Evolutionary conservation across 2,113 vertebrate species (phyloP).

Genomic region (Semnopithecus entellus): DNA sequence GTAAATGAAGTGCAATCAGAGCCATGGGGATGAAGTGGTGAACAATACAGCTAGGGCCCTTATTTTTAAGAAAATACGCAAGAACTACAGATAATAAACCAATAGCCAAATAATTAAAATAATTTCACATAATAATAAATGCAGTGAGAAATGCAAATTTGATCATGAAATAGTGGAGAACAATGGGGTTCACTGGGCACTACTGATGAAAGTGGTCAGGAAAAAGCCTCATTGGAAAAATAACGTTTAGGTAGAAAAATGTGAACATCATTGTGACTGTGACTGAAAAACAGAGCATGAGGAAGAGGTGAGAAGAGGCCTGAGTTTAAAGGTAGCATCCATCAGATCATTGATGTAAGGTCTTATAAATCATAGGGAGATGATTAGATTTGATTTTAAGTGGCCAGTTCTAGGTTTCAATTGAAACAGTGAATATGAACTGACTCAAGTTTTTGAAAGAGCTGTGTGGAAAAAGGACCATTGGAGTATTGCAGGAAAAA

Average conservation of each 20-base stretch:
- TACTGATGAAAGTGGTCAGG: neutral
- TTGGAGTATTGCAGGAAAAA: too few species aligned
- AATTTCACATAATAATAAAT: neutral
- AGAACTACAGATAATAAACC: neutral
- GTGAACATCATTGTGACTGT: neutral
- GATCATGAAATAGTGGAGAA: neutral
- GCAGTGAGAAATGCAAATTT: neutral
- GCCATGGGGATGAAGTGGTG: fast-evolving
- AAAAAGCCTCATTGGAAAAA: neutral
- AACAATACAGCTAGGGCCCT: neutral
- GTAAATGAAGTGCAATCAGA: neutral
- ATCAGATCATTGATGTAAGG: fast-evolving
- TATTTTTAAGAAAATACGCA: neutral
- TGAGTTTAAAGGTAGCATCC: fast-evolving
- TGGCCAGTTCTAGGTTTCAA: neutral
- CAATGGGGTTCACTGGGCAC: neutral
- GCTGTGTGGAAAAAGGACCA: neutral
- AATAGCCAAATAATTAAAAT: neutral
- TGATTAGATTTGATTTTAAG: neutral
- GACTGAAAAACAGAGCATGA: neutral
- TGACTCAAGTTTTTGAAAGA: neutral
- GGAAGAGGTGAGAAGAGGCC: neutral
- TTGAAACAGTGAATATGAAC: neutral
- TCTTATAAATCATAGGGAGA: neutral
- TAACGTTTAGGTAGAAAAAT: neutral